Conservation (phyloP, 2,888 invertebrate genomes). For the Raillietiella orientalis region DNA sequence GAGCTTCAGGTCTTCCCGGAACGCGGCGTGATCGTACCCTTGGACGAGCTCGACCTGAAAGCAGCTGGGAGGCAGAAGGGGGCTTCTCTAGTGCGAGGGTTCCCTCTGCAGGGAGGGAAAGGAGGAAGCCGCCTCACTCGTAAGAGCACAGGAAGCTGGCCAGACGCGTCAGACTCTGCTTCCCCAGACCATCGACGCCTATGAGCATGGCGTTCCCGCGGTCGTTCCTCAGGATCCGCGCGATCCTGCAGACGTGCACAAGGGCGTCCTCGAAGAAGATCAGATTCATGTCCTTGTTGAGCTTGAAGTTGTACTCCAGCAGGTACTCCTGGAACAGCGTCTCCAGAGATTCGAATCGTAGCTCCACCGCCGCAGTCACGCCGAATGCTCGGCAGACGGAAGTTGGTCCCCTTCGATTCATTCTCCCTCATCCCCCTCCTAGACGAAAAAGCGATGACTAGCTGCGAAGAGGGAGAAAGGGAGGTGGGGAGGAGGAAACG, state of each 20-base stretch:
- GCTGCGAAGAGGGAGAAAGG: too few relatives aligned
- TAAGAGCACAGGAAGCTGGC: neutral
- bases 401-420: too few relatives aligned
- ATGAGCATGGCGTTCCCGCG: conserved; percentile 14
- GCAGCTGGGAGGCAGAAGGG: conserved; percentile 25
- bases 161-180: conserved; percentile 14
- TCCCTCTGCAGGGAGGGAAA: too few relatives aligned
- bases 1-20: conserved; percentile 51
- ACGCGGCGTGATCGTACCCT: conserved; percentile 43
- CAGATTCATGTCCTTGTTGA: conserved; percentile 42
- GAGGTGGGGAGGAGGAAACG: too few relatives aligned
- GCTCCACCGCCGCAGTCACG: neutral
- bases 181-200: conserved; percentile 15
- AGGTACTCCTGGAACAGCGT: conserved; percentile 29
- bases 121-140: neutral
- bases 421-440: too few relatives aligned
- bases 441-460: too few relatives aligned
- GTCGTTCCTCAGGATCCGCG: conserved; percentile 14
- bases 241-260: conserved; percentile 14
- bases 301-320: conserved; percentile 43
- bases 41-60: conserved; percentile 58
- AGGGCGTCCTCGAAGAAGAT: conserved; percentile 61
- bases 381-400: too few relatives aligned
- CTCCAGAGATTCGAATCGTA: too few relatives aligned
- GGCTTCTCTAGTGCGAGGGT: too few relatives aligned